These are phyloP conservation scores for Petrolisthes cinctipes DNA, from an alignment of 2,888 invertebrate species.

Conservation along the genomic window DNA sequence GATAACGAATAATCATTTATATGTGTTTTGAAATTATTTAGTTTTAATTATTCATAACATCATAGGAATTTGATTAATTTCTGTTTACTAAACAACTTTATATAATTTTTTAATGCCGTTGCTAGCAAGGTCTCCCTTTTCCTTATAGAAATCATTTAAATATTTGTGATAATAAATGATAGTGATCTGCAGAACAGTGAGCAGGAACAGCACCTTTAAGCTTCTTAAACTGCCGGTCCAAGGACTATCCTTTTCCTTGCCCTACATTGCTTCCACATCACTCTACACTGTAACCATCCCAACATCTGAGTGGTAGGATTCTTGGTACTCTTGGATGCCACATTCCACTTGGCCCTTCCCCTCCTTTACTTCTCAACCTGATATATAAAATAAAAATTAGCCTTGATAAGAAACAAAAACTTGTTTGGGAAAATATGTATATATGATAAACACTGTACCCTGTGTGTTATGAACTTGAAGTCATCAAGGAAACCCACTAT, in stretches of 20 bases:
- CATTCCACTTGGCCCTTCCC: constrained; percentile 45
- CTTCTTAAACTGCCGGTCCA: constrained; percentile 29
- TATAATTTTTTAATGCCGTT: constrained; percentile 45
- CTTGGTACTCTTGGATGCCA: constrained; percentile 47
- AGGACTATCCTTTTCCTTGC: constrained; percentile 19
- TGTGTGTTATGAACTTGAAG: constrained; percentile 56
- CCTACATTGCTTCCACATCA: constrained; percentile 40
- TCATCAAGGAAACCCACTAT: constrained; percentile 52
- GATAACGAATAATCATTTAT: constrained; percentile 18
- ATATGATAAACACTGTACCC: constrained; percentile 50
- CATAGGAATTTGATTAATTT: constrained; percentile 40
- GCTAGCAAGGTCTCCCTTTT: constrained; percentile 28
- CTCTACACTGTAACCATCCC: constrained; percentile 13
- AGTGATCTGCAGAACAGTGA: constrained; percentile 19
- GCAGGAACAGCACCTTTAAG: constrained; percentile 18
- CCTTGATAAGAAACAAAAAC: constrained; percentile 12
- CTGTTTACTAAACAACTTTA: constrained; percentile 35
- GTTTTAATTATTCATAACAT: constrained; percentile 40
- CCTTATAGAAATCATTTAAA: constrained; percentile 30
- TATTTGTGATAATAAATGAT: constrained; percentile 49
- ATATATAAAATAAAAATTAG: constrained; percentile 21
- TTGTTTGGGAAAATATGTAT: constrained; percentile 42
- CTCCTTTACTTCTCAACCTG: constrained; percentile 33
- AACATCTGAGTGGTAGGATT: constrained; percentile 37
- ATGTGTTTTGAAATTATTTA: constrained; percentile 28